Base-by-base conservation (phyloP, 1,140 invertebrate genomes). In the Halyomorpha halys region DNA sequence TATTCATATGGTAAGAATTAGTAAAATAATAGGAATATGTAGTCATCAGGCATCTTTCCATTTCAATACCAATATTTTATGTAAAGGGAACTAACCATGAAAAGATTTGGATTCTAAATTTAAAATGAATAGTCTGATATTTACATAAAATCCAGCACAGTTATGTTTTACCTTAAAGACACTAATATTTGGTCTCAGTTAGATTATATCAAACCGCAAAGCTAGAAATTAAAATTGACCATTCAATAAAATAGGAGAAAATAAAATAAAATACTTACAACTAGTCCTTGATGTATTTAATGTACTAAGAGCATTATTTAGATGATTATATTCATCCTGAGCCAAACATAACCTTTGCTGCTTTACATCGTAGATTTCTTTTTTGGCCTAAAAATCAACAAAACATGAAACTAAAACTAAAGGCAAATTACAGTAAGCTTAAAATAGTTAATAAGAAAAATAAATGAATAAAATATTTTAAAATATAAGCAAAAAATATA, bases 301-400 rank as follows among this genome's bases (percentile, higher is more conserved):
- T 44, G 87, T 90, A n/a, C 83, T 83, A 18, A 92, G 76, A 18
- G 88, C 86, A 73, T 90, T 89, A 76, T 91, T 94, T 6, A 97
- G 82, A 74, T 96, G 90, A 74, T 94, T 91, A 78, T 92, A 97
- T 77, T 98, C 93, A 75, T 97, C 93, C 74, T 97, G 91, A 45
- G 94, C 94, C 68, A 97, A 78, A 70, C 86, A 85, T 61, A 97
- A 77, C 72, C 94, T 83, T 76, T 96, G 91, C 74, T 94, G 90
- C 77, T 97, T 98, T 44, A 98, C 86, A 76, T 94, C 89, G 76
- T 89, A 92, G 72, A 96, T 96, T 78, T 97, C 94, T 76, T 93
- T 91, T 77, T 97, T 97, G 63, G 93, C 92, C 88, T 93, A 79
- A 6, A n/a, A 84, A 84, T 68, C 75, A 70, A 76, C 74, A 8